phyloP scores from a whole-genome alignment of 2,113 vertebrate genomes.

The Suncus etruscus region DNA sequence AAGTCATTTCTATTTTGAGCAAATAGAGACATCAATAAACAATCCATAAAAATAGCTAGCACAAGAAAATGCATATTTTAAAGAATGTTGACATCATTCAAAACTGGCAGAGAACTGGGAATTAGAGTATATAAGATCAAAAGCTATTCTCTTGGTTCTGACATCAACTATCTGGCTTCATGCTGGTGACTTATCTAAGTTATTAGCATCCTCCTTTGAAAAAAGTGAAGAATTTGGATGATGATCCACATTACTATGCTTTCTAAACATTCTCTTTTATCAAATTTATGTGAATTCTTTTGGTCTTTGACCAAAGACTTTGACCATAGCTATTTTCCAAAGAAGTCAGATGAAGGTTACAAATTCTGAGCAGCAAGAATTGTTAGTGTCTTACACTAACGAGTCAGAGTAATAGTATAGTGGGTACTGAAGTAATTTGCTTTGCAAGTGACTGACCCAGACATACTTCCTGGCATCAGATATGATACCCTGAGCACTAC shows the following conservation, averaged over 20 bases:
- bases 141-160: background rate
- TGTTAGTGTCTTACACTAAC: background rate
- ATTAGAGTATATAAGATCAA: background rate
- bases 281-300: background rate
- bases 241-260: background rate
- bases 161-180: background rate
- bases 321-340: conserved; percentile 10
- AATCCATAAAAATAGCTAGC: conserved; percentile 66
- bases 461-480: too few relatives aligned
- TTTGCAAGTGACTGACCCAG: too few relatives aligned
- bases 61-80: conserved; percentile 31
- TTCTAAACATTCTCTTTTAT: background rate
- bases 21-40: conserved; percentile 28
- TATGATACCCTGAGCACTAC: too few relatives aligned
- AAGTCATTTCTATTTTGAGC: conserved; percentile 69
- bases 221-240: background rate
- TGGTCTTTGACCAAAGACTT: background rate
- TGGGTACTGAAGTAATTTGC: too few relatives aligned
- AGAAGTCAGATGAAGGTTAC: background rate
- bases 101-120: background rate
- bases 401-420: too few relatives aligned
- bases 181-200: background rate
- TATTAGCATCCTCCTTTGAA: background rate
- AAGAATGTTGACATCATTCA: background rate
- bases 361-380: background rate